These are phyloP conservation scores for Coluber constrictor DNA, from an alignment of 2,797 vertebrate species.

Conservation along the genomic window DNA sequence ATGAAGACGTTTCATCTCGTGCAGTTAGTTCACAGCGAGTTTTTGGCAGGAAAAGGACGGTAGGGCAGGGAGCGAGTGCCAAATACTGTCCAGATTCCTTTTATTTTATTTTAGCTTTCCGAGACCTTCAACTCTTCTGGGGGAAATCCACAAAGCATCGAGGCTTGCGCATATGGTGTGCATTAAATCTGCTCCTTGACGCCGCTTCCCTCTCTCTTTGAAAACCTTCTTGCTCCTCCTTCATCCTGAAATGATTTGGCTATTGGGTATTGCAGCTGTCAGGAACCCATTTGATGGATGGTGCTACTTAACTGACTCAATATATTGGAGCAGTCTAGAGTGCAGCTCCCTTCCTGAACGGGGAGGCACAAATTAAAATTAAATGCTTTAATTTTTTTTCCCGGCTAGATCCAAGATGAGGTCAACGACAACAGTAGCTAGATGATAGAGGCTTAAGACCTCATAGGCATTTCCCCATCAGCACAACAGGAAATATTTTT, in stretches of 20 bases:
- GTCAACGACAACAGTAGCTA: neutral
- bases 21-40: slow-evolving; percentile 13
- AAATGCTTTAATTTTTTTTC: slow-evolving; percentile 39
- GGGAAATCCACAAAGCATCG: neutral
- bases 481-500: neutral
- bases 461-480: slow-evolving; percentile 7
- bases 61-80: slow-evolving; percentile 20
- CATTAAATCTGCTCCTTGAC: slow-evolving; percentile 16
- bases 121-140: slow-evolving; percentile 11
- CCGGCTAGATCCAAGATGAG: neutral
- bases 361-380: neutral
- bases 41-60: slow-evolving; percentile 10
- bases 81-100: neutral
- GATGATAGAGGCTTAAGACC: slow-evolving; percentile 17
- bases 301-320: neutral
- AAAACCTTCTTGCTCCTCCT: slow-evolving; percentile 6
- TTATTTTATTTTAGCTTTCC: neutral
- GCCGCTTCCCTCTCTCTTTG: slow-evolving; percentile 14
- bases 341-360: neutral
- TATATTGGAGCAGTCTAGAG: slow-evolving; percentile 13
- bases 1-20: neutral
- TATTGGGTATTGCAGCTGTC: neutral
- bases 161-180: neutral
- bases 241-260: neutral
- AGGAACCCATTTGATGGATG: neutral